A percentile compares a stretch with the other conserved stretches of the same genome.
Conservation (phyloP, 1,140 invertebrate genomes). For the Leptinotarsa lineolata region DNA sequence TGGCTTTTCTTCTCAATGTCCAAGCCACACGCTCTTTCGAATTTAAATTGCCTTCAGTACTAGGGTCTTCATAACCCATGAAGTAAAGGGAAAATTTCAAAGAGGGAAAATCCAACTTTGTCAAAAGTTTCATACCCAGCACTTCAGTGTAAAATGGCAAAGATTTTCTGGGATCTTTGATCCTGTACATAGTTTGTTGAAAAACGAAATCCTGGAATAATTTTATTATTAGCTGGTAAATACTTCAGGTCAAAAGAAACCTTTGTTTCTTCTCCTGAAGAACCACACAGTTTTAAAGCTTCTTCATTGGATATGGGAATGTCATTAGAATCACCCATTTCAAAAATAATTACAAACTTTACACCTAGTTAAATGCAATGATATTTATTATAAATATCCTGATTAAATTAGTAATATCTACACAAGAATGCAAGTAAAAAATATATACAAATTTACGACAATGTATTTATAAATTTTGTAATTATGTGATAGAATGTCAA, state of each 20-base stretch:
- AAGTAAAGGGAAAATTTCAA: conserved; percentile 94
- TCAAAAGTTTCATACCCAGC: conserved; percentile 86
- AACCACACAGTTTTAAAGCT: conserved; percentile 66
- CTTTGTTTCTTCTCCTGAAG: conserved; percentile 67
- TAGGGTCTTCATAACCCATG: conserved; percentile 84
- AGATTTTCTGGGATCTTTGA: conserved; percentile 87
- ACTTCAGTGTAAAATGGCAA: conserved; percentile 90
- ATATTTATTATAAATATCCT: too few relatives aligned
- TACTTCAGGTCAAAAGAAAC: conserved; percentile 51
- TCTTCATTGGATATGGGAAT: conserved; percentile 63
- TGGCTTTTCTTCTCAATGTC: conserved; percentile 83
- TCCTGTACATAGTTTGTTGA: conserved; percentile 95
- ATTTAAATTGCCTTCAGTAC: conserved; percentile 71
- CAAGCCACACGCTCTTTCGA: conserved; percentile 70
- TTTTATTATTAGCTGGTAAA: conserved; percentile 8
- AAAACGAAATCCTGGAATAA: conserved; percentile 81
- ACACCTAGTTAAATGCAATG: too few relatives aligned
- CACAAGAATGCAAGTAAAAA: too few relatives aligned
- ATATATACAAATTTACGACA: too few relatives aligned
- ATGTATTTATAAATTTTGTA: too few relatives aligned
- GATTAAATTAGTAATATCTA: too few relatives aligned
- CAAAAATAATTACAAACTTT: background rate
- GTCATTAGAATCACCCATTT: conserved; percentile 39
- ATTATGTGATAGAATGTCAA: too few relatives aligned
- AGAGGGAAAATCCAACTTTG: conserved; percentile 85